Evolutionary conservation across 2,113 vertebrate genomes (phyloP), one percentile per base, ranked within the genome.

Genomic region (Pyxicephalus adspersus): DNA sequence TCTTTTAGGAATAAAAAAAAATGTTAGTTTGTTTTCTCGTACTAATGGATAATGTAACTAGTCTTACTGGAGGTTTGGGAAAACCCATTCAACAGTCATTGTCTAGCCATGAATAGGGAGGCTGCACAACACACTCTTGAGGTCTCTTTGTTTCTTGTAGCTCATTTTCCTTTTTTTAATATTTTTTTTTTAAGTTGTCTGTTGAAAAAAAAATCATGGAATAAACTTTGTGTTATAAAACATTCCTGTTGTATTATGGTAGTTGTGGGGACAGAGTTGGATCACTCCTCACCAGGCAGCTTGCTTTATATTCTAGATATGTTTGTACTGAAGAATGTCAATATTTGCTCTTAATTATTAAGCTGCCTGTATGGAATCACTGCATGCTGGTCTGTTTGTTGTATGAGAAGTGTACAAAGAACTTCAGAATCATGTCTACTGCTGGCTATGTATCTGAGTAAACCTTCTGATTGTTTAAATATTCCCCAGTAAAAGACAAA

Each of bases 201-300:
- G 96, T 95, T 83, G 88, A 95, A 90, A 94, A 78, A 50, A 66
- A 70, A 93, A 96, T 97, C 96, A 95, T 96, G 93, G 92, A 99
- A 99, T 98, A 98, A 99, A 99, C 94, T 95, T 97, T 96, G 94
- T 95, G 94, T 95, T 98, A 93, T 92, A 93, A 92, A 90, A 94
- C 90, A 86, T 88, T 86, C 29, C 38, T 73, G 38, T 20, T 64
- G 54, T 70, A 61, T 65, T 88, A 92, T 80, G 90, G 58, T 66
- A 63, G 50, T 85, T 83, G 34, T 13, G n/a, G 64, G 76, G 50
- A 16, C 60, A 54, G 17, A 22, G 45, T 67, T 26, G 28, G 29
- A 58, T 60, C 52, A 58, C 51, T 67, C 64, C 64, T 31, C 66
- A 79, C 64, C 51, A 78, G 64, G 19, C 52, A 66, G 29, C 19